Percentiles rank a stretch among this genome's conserved stretches.
phyloP scores from a whole-genome alignment of 1,140 invertebrate species.

The Listronotus bonariensis region DNA sequence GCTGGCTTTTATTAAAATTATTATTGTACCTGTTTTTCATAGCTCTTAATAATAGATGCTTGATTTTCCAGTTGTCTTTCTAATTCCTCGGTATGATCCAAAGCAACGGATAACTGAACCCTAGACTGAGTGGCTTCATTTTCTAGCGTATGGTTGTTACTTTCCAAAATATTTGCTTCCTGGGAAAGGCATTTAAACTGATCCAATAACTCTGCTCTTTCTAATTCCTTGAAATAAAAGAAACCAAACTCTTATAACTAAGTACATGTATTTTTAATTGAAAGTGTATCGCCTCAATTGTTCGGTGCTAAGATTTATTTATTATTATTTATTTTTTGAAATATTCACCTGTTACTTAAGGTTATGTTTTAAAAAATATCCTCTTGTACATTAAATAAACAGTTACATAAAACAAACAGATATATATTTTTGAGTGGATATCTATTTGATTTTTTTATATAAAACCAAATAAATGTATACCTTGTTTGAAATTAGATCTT shows the following conservation, averaged over 20 bases:
- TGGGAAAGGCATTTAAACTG: constrained; percentile 71
- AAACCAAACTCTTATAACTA: background rate
- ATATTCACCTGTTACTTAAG: too few species aligned
- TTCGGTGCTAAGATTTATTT: too few species aligned
- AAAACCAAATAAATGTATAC: constrained; percentile 44
- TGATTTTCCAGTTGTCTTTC: constrained; percentile 60
- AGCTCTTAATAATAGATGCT: constrained; percentile 60
- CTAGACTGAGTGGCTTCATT: constrained; percentile 68
- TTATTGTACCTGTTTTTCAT: constrained; percentile 58
- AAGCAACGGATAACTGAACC: constrained; percentile 59
- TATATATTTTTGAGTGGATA: too few species aligned
- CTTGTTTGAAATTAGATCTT: constrained; percentile 70
- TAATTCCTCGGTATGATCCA: constrained; percentile 60
- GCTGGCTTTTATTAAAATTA: background rate
- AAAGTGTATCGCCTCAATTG: too few species aligned
- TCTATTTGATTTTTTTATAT: too few species aligned
- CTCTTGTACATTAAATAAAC: too few species aligned
- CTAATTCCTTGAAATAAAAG: constrained; percentile 62
- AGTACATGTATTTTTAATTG: too few species aligned
- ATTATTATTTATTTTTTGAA: too few species aligned
- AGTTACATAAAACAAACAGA: too few species aligned
- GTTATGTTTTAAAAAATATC: too few species aligned
- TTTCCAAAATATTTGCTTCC: constrained; percentile 72
- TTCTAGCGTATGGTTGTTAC: constrained; percentile 73
- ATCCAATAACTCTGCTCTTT: constrained; percentile 73